Evolutionary conservation across 2,888 invertebrate species (phyloP).

Genomic region (Acleris literana): DNA sequence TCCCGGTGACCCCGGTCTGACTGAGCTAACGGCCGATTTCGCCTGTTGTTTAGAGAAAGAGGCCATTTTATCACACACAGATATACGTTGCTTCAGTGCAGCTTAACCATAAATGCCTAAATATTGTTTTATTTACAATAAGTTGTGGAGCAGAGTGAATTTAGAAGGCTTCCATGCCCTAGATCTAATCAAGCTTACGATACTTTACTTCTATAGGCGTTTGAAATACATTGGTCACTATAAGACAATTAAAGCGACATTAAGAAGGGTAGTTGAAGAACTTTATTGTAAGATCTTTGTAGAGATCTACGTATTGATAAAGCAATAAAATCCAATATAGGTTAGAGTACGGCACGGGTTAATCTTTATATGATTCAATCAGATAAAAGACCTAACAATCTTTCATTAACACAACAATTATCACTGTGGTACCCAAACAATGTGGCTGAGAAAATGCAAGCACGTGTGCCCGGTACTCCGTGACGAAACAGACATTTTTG

Average conservation of each 20-base stretch:
- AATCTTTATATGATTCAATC: constrained; percentile 6
- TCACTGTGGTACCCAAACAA: neutral
- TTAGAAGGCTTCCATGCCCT: too few species aligned
- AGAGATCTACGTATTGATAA: too few species aligned
- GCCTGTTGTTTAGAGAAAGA: constrained; percentile 11
- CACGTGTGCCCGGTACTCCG: constrained; percentile 17
- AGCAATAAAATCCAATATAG: too few species aligned
- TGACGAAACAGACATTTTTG: constrained; percentile 38
- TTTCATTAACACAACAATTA: neutral
- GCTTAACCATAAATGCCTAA: neutral
- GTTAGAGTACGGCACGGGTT: neutral
- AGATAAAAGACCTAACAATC: neutral
- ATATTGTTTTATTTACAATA: too few species aligned
- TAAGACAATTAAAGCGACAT: too few species aligned
- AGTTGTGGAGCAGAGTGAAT: too few species aligned
- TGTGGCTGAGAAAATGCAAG: constrained; percentile 2
- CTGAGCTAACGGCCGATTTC: constrained; percentile 48
- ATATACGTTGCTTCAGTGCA: neutral
- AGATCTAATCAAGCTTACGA: too few species aligned
- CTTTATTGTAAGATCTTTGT: too few species aligned
- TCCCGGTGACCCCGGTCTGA: constrained; percentile 61
- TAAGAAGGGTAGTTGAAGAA: too few species aligned
- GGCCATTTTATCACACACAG: neutral
- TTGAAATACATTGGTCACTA: too few species aligned
- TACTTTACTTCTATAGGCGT: too few species aligned